These are phyloP conservation scores for Paratilapia polleni DNA, from an alignment of 2,113 vertebrate genomes.

Conservation along the genomic window DNA sequence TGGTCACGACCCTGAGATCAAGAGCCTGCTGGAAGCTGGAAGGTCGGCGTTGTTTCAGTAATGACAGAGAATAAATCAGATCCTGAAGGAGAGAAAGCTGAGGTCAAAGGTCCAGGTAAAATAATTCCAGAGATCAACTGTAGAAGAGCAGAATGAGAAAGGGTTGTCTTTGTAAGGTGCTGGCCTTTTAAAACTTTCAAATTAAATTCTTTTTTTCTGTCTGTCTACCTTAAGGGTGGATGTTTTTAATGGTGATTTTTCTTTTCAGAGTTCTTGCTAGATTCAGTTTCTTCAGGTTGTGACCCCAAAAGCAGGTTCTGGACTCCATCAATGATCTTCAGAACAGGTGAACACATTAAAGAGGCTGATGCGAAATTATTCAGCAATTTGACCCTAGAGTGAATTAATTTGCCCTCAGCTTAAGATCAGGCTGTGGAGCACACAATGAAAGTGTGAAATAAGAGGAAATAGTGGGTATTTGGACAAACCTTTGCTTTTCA, in stretches of 20 bases:
- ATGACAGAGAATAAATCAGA: conserved; percentile 31
- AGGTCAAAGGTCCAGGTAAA: conserved; percentile 28
- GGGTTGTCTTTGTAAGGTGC: not conserved
- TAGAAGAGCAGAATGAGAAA: not conserved
- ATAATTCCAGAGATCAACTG: not conserved
- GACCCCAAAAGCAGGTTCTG: not conserved
- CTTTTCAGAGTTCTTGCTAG: not conserved
- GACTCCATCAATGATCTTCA: not conserved
- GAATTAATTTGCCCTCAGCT: not conserved
- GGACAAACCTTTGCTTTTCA: not conserved
- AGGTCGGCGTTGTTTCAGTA: conserved; percentile 31
- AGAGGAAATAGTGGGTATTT: not conserved
- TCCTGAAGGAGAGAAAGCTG: not conserved
- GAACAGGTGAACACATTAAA: not conserved
- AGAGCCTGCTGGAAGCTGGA: not conserved
- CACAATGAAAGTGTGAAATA: not conserved
- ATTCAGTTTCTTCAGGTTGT: not conserved
- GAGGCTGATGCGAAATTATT: not conserved
- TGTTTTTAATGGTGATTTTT: not conserved
- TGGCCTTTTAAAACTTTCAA: conserved; percentile 1
- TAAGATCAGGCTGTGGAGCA: not conserved
- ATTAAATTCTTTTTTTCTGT: not conserved
- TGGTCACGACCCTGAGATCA: not conserved
- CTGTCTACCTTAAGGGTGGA: not conserved
- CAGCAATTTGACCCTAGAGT: not conserved